Base-by-base conservation (phyloP, 2,888 invertebrate species). In the Monochamus alternatus region DNA sequence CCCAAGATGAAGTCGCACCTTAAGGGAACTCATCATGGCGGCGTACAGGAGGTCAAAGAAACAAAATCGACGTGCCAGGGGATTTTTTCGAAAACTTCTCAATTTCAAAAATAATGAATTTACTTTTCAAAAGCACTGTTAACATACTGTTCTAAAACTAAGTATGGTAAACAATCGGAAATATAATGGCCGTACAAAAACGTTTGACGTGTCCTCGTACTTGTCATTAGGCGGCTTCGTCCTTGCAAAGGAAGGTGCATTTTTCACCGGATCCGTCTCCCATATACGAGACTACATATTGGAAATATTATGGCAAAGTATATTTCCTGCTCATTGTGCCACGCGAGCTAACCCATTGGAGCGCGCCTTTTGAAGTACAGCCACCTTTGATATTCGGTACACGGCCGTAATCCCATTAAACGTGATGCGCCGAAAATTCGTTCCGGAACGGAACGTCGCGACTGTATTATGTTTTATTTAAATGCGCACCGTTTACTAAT, bases 251-350 rank as follows among this genome's bases (percentile, higher is more conserved):
- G 22, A 55, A 22, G 55, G 3, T 14, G 51, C n/a, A 55, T 66
- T 66, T 52, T 66, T 52, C 66, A 8, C 5, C 51, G 32, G n/a
- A 31, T 7, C 52, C 52, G 52, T 52, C 55, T n/a, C n/a, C 51
- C 51, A 51, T 55, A 55, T 38, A 38, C 38, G 38, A 4, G 38
- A 2, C 14, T 51, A 51, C 52, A 51, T 52, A 66, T 66, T 66
- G 51, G n/a, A 43, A 52, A 38, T 66, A 52, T 52, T 32, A 51
- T 32, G 12, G 22, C 66, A 52, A 52, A 52, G 30, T 52, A 32
- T 51, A 66, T 66, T 66, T 66, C 66, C 66, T 66, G 66, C 10
- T 52, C 31, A 52, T 66, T 66, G 66, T 66, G 52, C 52, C 51
- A 31, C 47, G 51, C 31, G 32, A 44, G 31, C 52, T 52, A 31